Conservation (phyloP, 2,113 vertebrate species). For the Aramus guarauna region DNA sequence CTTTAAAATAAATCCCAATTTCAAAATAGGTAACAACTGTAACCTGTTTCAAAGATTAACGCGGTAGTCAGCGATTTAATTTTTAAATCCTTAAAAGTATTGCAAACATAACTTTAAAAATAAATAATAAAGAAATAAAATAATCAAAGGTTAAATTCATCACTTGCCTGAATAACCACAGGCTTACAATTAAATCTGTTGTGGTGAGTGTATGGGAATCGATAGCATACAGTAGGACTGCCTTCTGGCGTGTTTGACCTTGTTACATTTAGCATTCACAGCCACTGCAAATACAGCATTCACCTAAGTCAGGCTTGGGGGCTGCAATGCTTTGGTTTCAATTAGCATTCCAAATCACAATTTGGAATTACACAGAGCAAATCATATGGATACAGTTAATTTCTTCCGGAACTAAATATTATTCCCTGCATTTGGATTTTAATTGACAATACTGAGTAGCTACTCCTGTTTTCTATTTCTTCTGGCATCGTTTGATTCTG, state of each 20-base stretch:
- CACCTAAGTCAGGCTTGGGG: background rate
- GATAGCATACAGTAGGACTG: background rate
- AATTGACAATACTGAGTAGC: background rate
- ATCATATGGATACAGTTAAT: background rate
- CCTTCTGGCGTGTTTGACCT: background rate
- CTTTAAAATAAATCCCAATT: background rate
- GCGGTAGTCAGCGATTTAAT: background rate
- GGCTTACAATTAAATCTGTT: background rate
- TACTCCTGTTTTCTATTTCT: background rate
- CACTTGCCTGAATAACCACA: background rate
- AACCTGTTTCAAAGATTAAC: background rate
- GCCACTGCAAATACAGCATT: background rate
- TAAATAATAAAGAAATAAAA: background rate
- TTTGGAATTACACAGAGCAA: background rate
- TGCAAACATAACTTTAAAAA: conserved; percentile 3
- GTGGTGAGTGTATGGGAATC: background rate
- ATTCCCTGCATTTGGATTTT: background rate
- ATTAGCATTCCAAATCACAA: background rate
- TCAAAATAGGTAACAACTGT: background rate
- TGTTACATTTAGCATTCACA: background rate
- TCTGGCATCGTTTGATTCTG: background rate
- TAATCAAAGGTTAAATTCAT: background rate
- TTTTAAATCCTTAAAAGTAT: conserved; percentile 10
- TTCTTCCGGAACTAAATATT: background rate
- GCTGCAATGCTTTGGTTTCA: background rate